Base-by-base conservation (phyloP, 1,140 invertebrate species). In the Eupeodes corollae region DNA sequence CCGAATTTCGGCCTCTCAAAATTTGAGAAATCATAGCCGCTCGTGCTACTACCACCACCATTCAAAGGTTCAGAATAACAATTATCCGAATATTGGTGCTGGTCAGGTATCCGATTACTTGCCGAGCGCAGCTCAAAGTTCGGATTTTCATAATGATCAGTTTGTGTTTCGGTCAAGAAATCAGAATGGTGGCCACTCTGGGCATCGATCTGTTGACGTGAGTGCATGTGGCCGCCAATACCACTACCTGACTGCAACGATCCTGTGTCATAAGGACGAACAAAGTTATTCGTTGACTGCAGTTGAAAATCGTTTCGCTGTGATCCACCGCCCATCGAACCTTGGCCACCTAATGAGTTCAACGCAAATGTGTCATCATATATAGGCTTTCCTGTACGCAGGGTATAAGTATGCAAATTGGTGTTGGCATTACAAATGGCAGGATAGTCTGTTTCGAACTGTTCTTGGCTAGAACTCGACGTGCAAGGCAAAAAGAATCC, bases 391-490 rank as follows among this genome's bases (percentile, higher is more conserved):
- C 82, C 83, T 2, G 82, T 83, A 44, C 83, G 75, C 63, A 88
- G 73, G 6, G 84, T 84, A 56, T 88, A 90, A 30, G 86, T 88
- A 46, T 87, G 79, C 13, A 88, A 78, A 53, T 87, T 88, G 14
- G 86, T 86, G 58, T 90, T 91, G 1, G 84, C 82, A 54, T 82
- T 86, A 58, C 86, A 89, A 54, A 89, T 84, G 19, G 86, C 82
- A 1, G 88, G 86, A 65, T 88, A 91, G 53, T 83, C 80, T 1
- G 82, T 82, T 53, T 78, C 76, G 54, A 81, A 80, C 61, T 89
- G 88, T 48, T 85, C 83, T 21, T 83, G 84, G 48, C 82, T 84
- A 2, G 83, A 83, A 8, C 79, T 83, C 12, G 79, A 82, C 1
- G 81, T 82, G 56, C 83, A 87, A 1, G 84, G 81, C 19, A 87